phyloP scores from a whole-genome alignment of 2,797 vertebrate species.

The Trachops cirrhosus region DNA sequence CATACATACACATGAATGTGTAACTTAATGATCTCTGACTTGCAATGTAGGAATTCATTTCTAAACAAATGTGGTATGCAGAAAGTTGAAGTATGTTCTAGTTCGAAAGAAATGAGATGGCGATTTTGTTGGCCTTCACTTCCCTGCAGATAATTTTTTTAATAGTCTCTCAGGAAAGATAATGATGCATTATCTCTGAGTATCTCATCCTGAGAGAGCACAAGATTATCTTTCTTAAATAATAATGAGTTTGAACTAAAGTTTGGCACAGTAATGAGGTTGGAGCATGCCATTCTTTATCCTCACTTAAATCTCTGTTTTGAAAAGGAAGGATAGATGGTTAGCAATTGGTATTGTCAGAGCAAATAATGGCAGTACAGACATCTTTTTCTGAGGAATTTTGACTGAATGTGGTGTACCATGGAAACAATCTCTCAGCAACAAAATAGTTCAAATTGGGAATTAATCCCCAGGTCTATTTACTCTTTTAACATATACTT shows the following conservation, averaged over 20 bases:
- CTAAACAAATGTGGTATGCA: background rate
- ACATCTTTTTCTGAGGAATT: slow-evolving; percentile 47
- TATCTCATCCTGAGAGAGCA: slow-evolving; percentile 27
- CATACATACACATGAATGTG: too few relatives aligned
- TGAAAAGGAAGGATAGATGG: slow-evolving; percentile 38
- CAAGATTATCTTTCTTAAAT: slow-evolving; percentile 60
- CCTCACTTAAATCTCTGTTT: slow-evolving; percentile 56
- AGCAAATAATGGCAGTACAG: slow-evolving; percentile 55
- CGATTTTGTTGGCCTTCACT: slow-evolving; percentile 30
- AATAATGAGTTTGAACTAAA: slow-evolving; percentile 69
- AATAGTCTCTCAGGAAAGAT: slow-evolving; percentile 51
- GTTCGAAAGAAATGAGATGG: background rate
- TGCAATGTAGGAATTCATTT: background rate
- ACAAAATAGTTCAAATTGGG: slow-evolving; percentile 50
- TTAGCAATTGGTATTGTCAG: slow-evolving; percentile 56
- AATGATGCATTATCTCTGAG: slow-evolving; percentile 48
- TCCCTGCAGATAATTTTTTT: slow-evolving; percentile 21
- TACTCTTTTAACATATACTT: slow-evolving; percentile 3
- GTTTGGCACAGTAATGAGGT: slow-evolving; percentile 57
- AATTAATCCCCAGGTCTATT: slow-evolving; percentile 23
- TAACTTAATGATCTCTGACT: background rate
- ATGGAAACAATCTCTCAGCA: slow-evolving; percentile 73
- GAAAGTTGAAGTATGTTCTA: background rate
- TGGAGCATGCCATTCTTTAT: slow-evolving; percentile 36
- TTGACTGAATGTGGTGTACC: slow-evolving; percentile 48